phyloP scores from a whole-genome alignment of 2,888 invertebrate genomes.

The Oscheius onirici region DNA sequence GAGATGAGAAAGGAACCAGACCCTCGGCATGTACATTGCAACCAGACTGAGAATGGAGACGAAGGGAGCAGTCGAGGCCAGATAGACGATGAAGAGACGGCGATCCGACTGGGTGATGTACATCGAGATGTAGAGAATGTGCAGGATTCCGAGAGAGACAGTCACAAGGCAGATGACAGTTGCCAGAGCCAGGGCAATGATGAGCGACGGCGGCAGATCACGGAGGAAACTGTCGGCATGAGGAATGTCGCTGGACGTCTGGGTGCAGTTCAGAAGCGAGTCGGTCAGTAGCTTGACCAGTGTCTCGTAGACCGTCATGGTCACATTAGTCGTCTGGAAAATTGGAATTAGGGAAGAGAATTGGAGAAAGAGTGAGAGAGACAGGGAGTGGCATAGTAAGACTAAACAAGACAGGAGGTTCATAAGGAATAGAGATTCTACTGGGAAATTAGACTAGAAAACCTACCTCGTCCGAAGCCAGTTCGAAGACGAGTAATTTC shows the following conservation, averaged over 20 bases:
- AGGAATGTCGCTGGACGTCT: slow-evolving; percentile 49
- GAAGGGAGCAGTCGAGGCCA: slow-evolving; percentile 66
- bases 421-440: too few species aligned
- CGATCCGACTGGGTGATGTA: slow-evolving; percentile 60
- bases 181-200: slow-evolving; percentile 55
- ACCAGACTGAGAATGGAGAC: slow-evolving; percentile 61
- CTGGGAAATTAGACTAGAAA: too few species aligned
- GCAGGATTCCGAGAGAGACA: slow-evolving; percentile 59
- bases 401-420: too few species aligned
- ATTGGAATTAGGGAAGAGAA: neutral
- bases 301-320: slow-evolving; percentile 42
- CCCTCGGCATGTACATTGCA: slow-evolving; percentile 68
- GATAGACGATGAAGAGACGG: slow-evolving; percentile 57
- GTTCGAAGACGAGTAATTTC: too few species aligned
- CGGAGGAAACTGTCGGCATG: slow-evolving; percentile 52
- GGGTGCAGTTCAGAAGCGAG: slow-evolving; percentile 61
- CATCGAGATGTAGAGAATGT: slow-evolving; percentile 61
- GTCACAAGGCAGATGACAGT: slow-evolving; percentile 56
- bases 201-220: slow-evolving; percentile 53
- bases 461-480: too few species aligned
- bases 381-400: neutral
- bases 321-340: neutral
- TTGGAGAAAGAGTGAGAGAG: neutral
- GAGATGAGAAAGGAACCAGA: slow-evolving; percentile 68
- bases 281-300: slow-evolving; percentile 60